These are phyloP conservation scores for Eidolon dupreanum DNA, from an alignment of 2,797 vertebrate genomes.

Conservation along the genomic window DNA sequence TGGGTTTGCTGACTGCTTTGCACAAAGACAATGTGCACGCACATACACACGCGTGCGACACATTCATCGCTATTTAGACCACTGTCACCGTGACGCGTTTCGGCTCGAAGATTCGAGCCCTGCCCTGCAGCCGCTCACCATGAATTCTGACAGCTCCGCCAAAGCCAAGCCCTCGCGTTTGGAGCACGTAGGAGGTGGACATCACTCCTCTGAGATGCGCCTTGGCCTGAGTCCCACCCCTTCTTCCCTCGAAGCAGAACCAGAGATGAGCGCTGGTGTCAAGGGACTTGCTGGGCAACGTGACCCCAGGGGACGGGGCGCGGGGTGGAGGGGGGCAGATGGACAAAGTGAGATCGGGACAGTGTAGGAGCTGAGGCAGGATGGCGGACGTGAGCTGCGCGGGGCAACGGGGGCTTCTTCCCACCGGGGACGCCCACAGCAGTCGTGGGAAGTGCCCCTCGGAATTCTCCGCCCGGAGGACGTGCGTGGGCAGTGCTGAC, in stretches of 20 bases:
- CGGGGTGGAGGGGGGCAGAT: no score
- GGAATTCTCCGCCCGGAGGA: no score
- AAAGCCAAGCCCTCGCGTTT: constrained; percentile 8
- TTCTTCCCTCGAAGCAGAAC: neutral
- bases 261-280: neutral
- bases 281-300: no score
- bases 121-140: neutral
- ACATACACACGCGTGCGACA: neutral
- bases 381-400: neutral
- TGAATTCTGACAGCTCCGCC: constrained; percentile 60
- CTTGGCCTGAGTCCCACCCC: neutral
- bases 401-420: neutral
- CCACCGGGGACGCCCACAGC: no score
- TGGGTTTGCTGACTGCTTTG: neutral
- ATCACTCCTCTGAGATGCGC: neutral
- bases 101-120: constrained; percentile 20
- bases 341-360: neutral
- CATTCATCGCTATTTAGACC: constrained; percentile 69
- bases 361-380: neutral
- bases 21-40: neutral
- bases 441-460: no score
- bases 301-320: neutral
- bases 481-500: no score
- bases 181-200: neutral
- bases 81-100: constrained; percentile 35